Evolutionary conservation across 2,797 vertebrate species (phyloP), one percentile per base, ranked within the genome.

Genomic region (Todus mexicanus): DNA sequence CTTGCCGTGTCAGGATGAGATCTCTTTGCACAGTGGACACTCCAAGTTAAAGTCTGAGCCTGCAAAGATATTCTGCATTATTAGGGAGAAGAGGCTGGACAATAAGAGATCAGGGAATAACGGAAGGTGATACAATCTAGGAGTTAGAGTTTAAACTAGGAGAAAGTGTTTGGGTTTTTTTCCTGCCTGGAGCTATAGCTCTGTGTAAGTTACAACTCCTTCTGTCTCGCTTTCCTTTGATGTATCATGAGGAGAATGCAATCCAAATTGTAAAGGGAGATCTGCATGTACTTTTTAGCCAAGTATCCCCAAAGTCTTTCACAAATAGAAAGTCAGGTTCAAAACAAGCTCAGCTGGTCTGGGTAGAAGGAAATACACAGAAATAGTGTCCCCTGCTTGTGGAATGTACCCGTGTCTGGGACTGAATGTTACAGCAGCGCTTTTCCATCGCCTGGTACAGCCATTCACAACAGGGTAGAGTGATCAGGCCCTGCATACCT

Each of bases 401-500:
- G 90, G 90, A 94, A 96, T 90, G 93, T 95, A 48, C 95, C 61
- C 33, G 0, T 65, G 86, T 65, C 78, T 90, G 71, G 94, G 59
- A 94, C 95, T 93, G 84, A 95, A 95, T 91, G 92, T 94, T 77
- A 94, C 74, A 51, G 75, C 87, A 81, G 61, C 0, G 3, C 38
- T 76, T 87, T 79, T 78, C 72, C 75, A 47, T 48, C 80, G 82
- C 76, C 54, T 89, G 89, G 87, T 73, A 70, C 31, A 48, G 54
- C 56, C 57, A 57, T 15, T 84, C 63, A 33, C 38, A 37, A 43
- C 78, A 87, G 61, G 45, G 57, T 22, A 59, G 54, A 71, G 50
- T 40, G 31, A 87, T 71, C 51, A 71, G 43, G 72, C 68, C 42
- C 61, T 56, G 61, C 40, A 48, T 73, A 66, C 37, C 54, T 91